Base-by-base conservation (phyloP, 2,113 vertebrate species). In the Tetrax tetrax region DNA sequence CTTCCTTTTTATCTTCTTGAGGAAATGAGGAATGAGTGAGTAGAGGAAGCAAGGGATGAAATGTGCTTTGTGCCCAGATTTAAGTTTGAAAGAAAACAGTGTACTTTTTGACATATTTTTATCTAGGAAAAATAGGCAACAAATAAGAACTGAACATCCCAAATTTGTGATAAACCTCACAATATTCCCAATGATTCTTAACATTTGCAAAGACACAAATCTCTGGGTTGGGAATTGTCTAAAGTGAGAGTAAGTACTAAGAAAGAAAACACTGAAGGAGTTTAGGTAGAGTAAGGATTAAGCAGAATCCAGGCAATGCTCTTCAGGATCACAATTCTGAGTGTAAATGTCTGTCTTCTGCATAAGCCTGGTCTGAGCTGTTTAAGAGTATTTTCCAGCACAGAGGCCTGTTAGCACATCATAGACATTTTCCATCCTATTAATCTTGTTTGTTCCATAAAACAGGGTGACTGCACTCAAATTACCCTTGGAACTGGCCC, bases 41-140 rank as follows among this genome's bases (percentile, higher is more conserved):
- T 41, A 71, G 31, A 13, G 6, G 5, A 85, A 78, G 25, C 12
- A 83, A 68, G 6, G 27, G 21, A 31, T 31, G 3, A 94, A 64
- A 80, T 8, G 2, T 0, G 0, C n/a, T 70, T 80, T 50, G 10
- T 59, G 13, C 0, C 0, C 11, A 48, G 17, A 25, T 65, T 61
- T 66, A 76, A 60, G 14, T 68, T 72, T 41, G 29, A 83, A 2
- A 2, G 53, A 38, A 87, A 72, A 6, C 23, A 71, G 64, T 10
- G 16, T 43, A 50, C 9, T 71, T 53, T 48, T 53, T 48, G 27
- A 14, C 17, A 9, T 51, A 45, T n/a, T 35, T 84, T 81, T 60
- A 53, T 37, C 29, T 59, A 48, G 14, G 54, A 53, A 77, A 71
- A 54, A 64, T 14, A 64, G 13, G 16, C 17, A 63, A 56, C 25